Evolutionary conservation across 2,888 invertebrate genomes (phyloP).

Genomic region (Tetanocera ferruginea): DNA sequence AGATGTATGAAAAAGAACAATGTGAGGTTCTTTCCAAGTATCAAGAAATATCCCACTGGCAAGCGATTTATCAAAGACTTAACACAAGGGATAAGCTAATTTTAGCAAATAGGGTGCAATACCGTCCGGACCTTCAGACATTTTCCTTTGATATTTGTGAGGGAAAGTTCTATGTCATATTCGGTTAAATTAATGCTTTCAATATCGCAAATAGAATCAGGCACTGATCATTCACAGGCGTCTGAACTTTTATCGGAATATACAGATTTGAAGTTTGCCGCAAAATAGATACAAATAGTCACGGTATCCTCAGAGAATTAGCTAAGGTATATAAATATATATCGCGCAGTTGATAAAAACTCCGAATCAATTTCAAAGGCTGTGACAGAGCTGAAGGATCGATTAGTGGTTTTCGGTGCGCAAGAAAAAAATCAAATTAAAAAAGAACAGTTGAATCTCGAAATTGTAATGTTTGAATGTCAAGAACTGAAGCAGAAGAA

Average conservation of each 20-base stretch:
- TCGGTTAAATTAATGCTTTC: not conserved
- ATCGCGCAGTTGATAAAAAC: not conserved
- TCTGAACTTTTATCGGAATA: not conserved
- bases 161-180: too few species aligned
- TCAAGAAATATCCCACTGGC: too few species aligned
- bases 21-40: too few species aligned
- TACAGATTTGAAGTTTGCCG: not conserved
- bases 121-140: too few species aligned
- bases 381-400: not conserved
- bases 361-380: not conserved
- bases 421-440: constrained; percentile 1
- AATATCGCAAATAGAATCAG: not conserved
- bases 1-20: too few species aligned
- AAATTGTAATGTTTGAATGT: not conserved
- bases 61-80: too few species aligned
- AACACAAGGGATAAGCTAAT: too few species aligned
- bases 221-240: too few species aligned
- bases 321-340: not conserved
- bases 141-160: too few species aligned
- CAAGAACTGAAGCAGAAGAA: not conserved
- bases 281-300: not conserved
- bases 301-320: not conserved
- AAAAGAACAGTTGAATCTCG: not conserved
- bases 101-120: too few species aligned
- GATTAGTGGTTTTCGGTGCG: not conserved